These are phyloP conservation scores for Propithecus perrieri DNA, from an alignment of 2,797 vertebrate species.

Conservation along the genomic window DNA sequence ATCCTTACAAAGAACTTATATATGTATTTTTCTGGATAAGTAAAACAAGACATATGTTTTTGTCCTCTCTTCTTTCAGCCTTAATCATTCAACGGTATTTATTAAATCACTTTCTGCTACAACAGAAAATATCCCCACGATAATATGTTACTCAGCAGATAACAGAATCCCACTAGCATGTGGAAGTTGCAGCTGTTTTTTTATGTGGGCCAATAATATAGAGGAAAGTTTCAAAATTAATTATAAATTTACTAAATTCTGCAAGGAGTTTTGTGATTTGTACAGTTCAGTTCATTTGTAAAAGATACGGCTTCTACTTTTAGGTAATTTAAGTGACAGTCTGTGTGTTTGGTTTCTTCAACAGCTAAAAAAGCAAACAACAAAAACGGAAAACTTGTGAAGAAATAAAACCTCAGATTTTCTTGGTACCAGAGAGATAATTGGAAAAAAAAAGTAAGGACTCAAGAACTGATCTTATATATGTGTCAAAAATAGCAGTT, in stretches of 20 bases:
- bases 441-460: fast-evolving
- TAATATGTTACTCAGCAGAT: background rate
- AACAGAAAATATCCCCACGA: background rate
- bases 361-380: slow-evolving; percentile 20
- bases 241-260: background rate
- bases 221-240: background rate
- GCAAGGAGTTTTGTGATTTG: background rate
- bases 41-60: background rate
- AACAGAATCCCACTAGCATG: background rate
- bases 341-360: background rate
- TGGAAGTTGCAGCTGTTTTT: background rate
- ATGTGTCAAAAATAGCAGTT: background rate
- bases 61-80: background rate
- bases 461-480: background rate
- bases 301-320: background rate
- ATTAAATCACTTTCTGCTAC: background rate
- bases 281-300: background rate
- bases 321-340: background rate
- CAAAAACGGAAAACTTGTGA: background rate
- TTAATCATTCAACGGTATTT: background rate
- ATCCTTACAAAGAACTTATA: background rate
- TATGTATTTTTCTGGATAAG: background rate
- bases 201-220: background rate
- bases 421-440: background rate
- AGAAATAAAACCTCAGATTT: slow-evolving; percentile 17